Base-by-base conservation (phyloP, 2,113 vertebrate species). In the Pao palembangensis region DNA sequence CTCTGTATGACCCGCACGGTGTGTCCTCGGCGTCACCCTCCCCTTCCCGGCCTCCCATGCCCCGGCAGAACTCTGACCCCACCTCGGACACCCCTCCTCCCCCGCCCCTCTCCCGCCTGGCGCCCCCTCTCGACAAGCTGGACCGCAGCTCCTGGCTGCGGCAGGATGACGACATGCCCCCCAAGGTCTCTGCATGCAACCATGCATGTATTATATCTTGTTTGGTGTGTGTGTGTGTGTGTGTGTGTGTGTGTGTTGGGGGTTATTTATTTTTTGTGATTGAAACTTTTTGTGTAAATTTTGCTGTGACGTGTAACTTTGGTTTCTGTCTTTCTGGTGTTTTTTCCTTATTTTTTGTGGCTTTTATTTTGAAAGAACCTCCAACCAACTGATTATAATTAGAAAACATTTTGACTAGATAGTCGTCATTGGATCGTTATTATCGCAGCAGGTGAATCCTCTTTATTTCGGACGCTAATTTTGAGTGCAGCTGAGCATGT, bases 41-140 rank as follows among this genome's bases (percentile, higher is more conserved):
- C 78, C 94, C 96, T 81, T 94, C 95, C 87, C 94, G 96, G 54
- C 93, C 94, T 28, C 94, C 96, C 89, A 97, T 98, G 93, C 95
- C 97, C 48, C 95, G 96, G 83, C 97, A 98, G 92, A 99, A 99
- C 91, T 98, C 97, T 6, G 96, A 99, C 89, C 97, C 97, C 91
- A 96, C 97, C 69, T 98, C 97, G 16, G 96, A 98, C 92, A 99
- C 94, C 68, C 96, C 43, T 11, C 92, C 94, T 79, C 92, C 94
- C 85, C 92, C 92, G 74, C 93, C 96, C 82, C 94, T 94, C 19
- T 92, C 95, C 78, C 94, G 95, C 79, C 88, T 96, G 86, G 86
- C 84, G 14, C 87, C 87, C 71, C 88, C 91, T 42, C 89, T 91
- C 6, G 95, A 98, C 81, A 98, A 96, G 85, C 93, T 96, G 90